phyloP scores from a whole-genome alignment of 2,888 invertebrate genomes.

The Palloptera scutellata region DNA sequence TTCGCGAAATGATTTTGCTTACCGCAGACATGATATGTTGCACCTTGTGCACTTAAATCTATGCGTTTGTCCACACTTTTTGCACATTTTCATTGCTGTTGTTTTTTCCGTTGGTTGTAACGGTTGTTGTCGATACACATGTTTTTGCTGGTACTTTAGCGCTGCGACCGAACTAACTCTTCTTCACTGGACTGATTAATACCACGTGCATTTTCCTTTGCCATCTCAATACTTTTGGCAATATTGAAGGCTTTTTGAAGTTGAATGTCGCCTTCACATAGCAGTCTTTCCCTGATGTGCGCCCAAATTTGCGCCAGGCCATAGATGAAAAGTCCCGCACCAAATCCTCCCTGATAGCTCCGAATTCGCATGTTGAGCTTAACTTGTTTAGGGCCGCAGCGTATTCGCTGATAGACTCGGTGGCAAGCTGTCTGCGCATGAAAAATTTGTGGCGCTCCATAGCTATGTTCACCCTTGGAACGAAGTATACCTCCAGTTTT shows the following conservation, averaged over 20 bases:
- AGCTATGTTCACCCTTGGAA: conserved; percentile 37
- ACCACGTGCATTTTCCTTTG: conserved; percentile 28
- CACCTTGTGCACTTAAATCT: conserved; percentile 3
- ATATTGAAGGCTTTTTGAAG: conserved; percentile 34
- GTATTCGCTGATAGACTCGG: conserved; percentile 1
- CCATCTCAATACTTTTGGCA: conserved; percentile 31
- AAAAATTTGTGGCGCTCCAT: conserved; percentile 30
- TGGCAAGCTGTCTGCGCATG: not conserved
- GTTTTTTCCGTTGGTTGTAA: not conserved
- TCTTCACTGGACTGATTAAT: conserved; percentile 1
- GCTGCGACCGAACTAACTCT: not conserved
- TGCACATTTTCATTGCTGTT: not conserved
- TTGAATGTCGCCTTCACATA: conserved; percentile 34
- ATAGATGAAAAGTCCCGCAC: conserved; percentile 28
- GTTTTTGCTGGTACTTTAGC: too few species aligned
- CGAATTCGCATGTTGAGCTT: conserved; percentile 9
- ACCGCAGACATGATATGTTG: conserved; percentile 12
- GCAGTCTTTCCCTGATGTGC: conserved; percentile 34
- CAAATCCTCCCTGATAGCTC: conserved; percentile 1
- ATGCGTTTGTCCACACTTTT: conserved; percentile 11
- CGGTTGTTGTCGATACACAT: too few species aligned
- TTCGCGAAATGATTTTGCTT: conserved; percentile 6
- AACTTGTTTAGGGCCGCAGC: conserved; percentile 1
- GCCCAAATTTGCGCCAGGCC: conserved; percentile 30
- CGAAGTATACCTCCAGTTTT: conserved; percentile 29